Evolutionary conservation across 2,113 vertebrate genomes (phyloP).

Genomic region (Tragelaphus buxtoni): DNA sequence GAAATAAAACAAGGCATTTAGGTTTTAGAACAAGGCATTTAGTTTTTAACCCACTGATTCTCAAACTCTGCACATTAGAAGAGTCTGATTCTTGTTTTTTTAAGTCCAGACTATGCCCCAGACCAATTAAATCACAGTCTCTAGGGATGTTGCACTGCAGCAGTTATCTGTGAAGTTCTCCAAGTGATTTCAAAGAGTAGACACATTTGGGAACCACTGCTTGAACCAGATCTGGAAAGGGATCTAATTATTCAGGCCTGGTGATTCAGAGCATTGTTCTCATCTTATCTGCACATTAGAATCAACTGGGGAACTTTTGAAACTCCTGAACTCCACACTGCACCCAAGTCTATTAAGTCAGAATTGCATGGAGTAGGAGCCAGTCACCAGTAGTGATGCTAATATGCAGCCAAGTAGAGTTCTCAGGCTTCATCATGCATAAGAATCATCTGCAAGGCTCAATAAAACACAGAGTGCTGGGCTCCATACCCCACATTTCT

Average conservation of each 20-base stretch:
- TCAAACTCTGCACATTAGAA: not conserved
- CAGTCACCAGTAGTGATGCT: not conserved
- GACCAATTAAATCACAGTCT: not conserved
- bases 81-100: not conserved
- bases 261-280: not conserved
- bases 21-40: not conserved
- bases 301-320: not conserved
- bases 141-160: fast-evolving
- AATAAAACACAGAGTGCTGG: not conserved
- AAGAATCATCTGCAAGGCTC: not conserved
- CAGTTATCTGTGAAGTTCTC: not conserved
- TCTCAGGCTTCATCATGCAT: not conserved
- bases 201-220: not conserved
- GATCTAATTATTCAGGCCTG: not conserved
- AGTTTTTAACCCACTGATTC: not conserved
- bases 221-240: not conserved
- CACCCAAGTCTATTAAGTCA: not conserved
- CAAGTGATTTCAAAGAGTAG: not conserved
- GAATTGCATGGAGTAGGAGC: not conserved
- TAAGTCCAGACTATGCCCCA: not conserved
- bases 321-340: not conserved
- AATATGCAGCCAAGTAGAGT: not conserved
- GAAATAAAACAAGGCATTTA: not conserved
- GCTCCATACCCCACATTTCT: not conserved
- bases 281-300: not conserved